Percentiles rank a stretch among this genome's conserved stretches.
Conservation (phyloP, 30 jellyfish, hydroid and myxozoan species). For the Sanderia malayensis region DNA sequence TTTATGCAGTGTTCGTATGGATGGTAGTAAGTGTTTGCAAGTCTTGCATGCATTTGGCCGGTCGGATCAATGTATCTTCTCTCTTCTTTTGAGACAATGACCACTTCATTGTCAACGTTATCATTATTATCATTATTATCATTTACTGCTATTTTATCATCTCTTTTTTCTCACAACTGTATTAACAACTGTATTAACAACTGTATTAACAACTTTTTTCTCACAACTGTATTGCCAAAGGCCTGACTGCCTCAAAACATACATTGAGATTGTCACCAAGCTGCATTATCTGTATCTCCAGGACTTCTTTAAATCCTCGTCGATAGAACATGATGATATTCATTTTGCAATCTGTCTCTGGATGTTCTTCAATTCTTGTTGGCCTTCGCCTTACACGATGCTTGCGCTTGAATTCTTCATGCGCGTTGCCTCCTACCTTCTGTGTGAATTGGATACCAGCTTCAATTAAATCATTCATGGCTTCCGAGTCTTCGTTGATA, state of each 20-base stretch:
- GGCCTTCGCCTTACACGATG: slow-evolving; percentile 31
- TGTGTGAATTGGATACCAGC: slow-evolving; percentile 17
- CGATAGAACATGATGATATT: slow-evolving; percentile 31
- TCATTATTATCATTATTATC: too few species aligned
- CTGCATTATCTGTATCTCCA: slow-evolving; percentile 15
- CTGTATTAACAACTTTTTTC: too few species aligned
- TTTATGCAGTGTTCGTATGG: too few species aligned
- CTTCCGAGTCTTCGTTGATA: slow-evolving; percentile 1
- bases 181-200: too few species aligned
- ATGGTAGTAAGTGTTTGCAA: too few species aligned
- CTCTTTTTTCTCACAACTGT: too few species aligned
- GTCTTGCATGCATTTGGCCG: too few species aligned
- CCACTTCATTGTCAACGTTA: too few species aligned
- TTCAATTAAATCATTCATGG: slow-evolving; percentile 11
- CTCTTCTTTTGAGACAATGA: too few species aligned
- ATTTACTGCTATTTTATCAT: too few species aligned
- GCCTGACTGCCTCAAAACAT: slow-evolving; percentile 10
- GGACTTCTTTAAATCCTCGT: slow-evolving; percentile 9
- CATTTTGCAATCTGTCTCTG: slow-evolving; percentile 26
- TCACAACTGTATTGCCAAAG: too few species aligned
- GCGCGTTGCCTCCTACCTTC: slow-evolving; percentile 40
- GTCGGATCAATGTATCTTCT: too few species aligned
- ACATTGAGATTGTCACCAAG: slow-evolving; percentile 13
- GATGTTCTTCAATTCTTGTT: slow-evolving; percentile 31
- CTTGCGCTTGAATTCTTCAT: slow-evolving; percentile 17